phyloP scores from a whole-genome alignment of 2,797 vertebrate genomes.

The Leucoraja ocellata region DNA sequence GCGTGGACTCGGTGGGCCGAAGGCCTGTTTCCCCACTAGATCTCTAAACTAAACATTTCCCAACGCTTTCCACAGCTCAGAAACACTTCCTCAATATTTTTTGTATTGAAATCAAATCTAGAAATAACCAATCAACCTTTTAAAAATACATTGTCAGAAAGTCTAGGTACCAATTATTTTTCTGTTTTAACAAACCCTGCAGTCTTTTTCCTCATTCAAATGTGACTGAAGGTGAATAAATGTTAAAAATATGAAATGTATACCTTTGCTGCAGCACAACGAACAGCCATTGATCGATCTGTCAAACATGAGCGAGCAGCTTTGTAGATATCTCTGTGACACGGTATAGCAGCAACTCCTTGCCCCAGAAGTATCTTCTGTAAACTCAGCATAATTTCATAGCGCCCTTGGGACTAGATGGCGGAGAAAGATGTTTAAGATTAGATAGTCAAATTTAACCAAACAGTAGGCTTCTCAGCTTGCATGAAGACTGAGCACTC shows the following conservation, averaged over 20 bases:
- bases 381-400: slow-evolving; percentile 81
- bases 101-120: not conserved
- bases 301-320: slow-evolving; percentile 72
- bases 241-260: slow-evolving; percentile 39
- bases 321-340: slow-evolving; percentile 88
- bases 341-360: slow-evolving; percentile 64
- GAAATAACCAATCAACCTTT: not conserved
- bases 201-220: not conserved
- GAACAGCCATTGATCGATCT: slow-evolving; percentile 85
- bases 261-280: slow-evolving; percentile 84
- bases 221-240: not conserved
- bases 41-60: not conserved
- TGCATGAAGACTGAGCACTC: not conserved
- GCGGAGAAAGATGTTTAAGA: not conserved
- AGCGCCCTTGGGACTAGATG: slow-evolving; percentile 84
- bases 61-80: not conserved
- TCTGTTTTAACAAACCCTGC: not conserved
- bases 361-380: slow-evolving; percentile 76
- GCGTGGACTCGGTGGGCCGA: too few species aligned
- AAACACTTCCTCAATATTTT: not conserved
- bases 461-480: not conserved
- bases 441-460: not conserved
- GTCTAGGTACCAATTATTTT: not conserved
- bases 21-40: too few species aligned
- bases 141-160: not conserved